phyloP scores from a whole-genome alignment of 2,113 vertebrate species.

The Pseudorectes ferrugineus region DNA sequence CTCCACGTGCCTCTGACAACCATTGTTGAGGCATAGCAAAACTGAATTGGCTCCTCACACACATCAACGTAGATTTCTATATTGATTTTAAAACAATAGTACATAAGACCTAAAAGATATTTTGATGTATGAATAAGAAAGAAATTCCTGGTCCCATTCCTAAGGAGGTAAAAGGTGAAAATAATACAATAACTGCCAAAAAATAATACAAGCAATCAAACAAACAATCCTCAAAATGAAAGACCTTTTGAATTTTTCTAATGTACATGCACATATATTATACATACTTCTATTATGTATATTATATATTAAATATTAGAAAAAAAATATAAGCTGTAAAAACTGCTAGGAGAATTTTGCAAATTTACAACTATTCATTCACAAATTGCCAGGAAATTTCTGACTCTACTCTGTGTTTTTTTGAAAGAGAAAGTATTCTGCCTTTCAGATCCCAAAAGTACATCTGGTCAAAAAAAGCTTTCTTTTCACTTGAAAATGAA shows the following conservation, averaged over 20 bases:
- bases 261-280: not conserved
- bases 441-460: not conserved
- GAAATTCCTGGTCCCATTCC: not conserved
- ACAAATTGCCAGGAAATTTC: conserved; percentile 24
- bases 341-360: not conserved
- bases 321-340: not conserved
- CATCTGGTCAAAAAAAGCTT: not conserved
- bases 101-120: not conserved
- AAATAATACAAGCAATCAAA: not conserved
- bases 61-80: not conserved
- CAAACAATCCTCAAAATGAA: not conserved
- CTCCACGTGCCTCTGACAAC: no score
- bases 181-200: not conserved
- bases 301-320: not conserved
- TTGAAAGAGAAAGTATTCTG: not conserved
- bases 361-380: not conserved
- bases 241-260: not conserved
- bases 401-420: not conserved
- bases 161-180: not conserved
- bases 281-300: not conserved
- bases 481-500: conserved; percentile 18
- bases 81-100: not conserved
- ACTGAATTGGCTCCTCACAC: no score
- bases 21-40: no score
- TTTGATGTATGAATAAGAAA: not conserved